Percentiles rank a stretch among this genome's conserved stretches.
Evolutionary conservation across 2,113 vertebrate species (phyloP).

Genomic region (Heterotis niloticus): DNA sequence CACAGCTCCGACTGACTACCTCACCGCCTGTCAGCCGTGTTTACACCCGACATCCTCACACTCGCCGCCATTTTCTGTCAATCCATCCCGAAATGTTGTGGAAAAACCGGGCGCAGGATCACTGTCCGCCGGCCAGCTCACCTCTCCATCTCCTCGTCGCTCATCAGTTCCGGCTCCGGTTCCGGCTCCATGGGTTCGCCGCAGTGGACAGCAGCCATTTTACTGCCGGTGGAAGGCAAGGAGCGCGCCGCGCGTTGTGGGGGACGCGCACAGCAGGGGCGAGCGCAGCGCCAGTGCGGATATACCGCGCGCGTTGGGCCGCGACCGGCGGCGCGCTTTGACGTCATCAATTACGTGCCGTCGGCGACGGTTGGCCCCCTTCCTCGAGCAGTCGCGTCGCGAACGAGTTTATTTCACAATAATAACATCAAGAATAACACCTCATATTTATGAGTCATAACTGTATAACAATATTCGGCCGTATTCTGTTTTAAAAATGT

Average conservation of each 20-base stretch:
- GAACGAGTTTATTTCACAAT: background rate
- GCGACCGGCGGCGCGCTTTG: background rate
- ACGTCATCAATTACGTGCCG: background rate
- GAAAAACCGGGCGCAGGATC: too few relatives aligned
- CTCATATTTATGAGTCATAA: background rate
- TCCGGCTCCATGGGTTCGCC: slow-evolving; percentile 80
- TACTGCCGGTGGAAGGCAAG: slow-evolving; percentile 64
- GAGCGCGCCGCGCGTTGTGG: slow-evolving; percentile 23
- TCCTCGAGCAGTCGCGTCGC: too few relatives aligned
- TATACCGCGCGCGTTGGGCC: background rate
- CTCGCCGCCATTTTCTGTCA: background rate
- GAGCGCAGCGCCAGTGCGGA: background rate
- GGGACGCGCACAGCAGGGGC: background rate
- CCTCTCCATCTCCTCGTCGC: slow-evolving; percentile 64
- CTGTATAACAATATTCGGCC: background rate
- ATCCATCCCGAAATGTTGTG: background rate
- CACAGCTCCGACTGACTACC: background rate
- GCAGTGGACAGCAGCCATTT: slow-evolving; percentile 82
- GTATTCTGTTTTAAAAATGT: too few relatives aligned
- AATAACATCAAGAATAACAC: background rate
- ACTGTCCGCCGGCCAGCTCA: slow-evolving; percentile 33
- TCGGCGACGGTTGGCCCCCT: too few relatives aligned
- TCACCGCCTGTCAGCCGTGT: background rate
- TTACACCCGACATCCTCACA: too few relatives aligned
- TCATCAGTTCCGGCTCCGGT: slow-evolving; percentile 48